Base-by-base conservation (phyloP, 2,888 invertebrate species). In the Neoitamus cyanurus region DNA sequence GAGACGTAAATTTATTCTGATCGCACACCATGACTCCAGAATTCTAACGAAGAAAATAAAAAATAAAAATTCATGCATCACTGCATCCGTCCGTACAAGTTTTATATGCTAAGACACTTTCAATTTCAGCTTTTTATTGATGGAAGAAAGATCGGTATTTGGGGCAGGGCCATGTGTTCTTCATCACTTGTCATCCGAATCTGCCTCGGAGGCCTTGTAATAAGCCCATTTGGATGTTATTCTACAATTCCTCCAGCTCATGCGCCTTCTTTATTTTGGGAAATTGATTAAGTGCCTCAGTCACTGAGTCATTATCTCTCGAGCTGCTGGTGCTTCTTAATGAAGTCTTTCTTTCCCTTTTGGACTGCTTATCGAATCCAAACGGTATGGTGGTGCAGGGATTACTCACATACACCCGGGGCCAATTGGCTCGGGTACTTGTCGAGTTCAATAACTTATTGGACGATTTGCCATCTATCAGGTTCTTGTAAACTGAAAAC, bases 121-220 rank as follows among this genome's bases (percentile, higher is more conserved):
- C 73, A 73, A 36, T 73, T 73, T 73, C 73, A 73, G 34, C 31
- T 73, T 73, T 58, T 73, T 73, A 73, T 73, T 34, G 34, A 73
- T 36, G 20, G 36, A 37, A n/a, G 6, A 15, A 73, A 36, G 20
- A 73, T 73, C 13, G 5, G 36, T 73, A 73, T 73, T 20, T 73
- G 36, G 73, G 34, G 36, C 37, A 36, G 73, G 37, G 73, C 73
- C 73, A 73, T 73, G 37, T 73, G 73, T 73, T 73, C 34, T 37
- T 73, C 73, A 73, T 73, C 73, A 73, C 73, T 73, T 73, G 73
- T 73, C 73, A 73, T 73, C 36, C 34, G 36, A 73, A 72, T 72
- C 20, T 13, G 31, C 36, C 36, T 15, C 4, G 31, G 31, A 20
- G 37, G 73, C 73, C 13, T 31, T 36, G 36, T 73, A 73, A 36